These are phyloP conservation scores for Eumerus sabulonum DNA, from an alignment of 2,888 invertebrate species.

Conservation along the genomic window DNA sequence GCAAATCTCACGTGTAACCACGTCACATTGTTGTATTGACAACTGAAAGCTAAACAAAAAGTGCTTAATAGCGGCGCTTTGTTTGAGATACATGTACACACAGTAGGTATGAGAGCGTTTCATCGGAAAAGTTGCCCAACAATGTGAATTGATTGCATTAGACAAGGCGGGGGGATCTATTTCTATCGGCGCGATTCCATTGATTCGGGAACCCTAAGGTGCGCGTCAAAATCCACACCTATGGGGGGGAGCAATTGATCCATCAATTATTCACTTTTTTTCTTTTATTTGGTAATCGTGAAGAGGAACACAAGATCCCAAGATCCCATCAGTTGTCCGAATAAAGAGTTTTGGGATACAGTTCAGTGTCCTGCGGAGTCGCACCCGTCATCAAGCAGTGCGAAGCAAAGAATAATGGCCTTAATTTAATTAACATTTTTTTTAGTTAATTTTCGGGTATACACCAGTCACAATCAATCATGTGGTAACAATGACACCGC, in stretches of 20 bases:
- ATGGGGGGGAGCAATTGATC: constrained; percentile 59
- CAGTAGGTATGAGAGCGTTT: constrained; percentile 31
- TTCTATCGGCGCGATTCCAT: constrained; percentile 58
- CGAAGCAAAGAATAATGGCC: constrained; percentile 53
- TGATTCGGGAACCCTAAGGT: constrained; percentile 50
- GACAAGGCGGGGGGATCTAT: constrained; percentile 28
- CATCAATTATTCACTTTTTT: constrained; percentile 49
- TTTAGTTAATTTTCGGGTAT: constrained; percentile 25
- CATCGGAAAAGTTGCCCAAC: constrained; percentile 49
- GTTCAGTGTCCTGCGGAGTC: constrained; percentile 58
- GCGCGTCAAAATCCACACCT: constrained; percentile 68
- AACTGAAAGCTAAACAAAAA: constrained; percentile 55
- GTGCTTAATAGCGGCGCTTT: constrained; percentile 50
- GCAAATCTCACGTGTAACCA: constrained; percentile 30
- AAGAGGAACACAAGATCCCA: constrained; percentile 30
- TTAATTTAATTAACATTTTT: constrained; percentile 68
- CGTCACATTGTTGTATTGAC: constrained; percentile 38
- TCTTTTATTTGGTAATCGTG: too few species aligned
- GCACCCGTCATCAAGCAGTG: constrained; percentile 52
- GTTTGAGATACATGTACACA: constrained; percentile 23
- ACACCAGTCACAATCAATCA: constrained; percentile 58
- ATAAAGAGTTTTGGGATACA: constrained; percentile 47
- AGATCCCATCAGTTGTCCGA: not conserved
- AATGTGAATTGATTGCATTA: constrained; percentile 63
- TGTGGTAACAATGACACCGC: constrained; percentile 50